Evolutionary conservation across 2,797 vertebrate genomes (phyloP).

Genomic region (Halcyon badia): DNA sequence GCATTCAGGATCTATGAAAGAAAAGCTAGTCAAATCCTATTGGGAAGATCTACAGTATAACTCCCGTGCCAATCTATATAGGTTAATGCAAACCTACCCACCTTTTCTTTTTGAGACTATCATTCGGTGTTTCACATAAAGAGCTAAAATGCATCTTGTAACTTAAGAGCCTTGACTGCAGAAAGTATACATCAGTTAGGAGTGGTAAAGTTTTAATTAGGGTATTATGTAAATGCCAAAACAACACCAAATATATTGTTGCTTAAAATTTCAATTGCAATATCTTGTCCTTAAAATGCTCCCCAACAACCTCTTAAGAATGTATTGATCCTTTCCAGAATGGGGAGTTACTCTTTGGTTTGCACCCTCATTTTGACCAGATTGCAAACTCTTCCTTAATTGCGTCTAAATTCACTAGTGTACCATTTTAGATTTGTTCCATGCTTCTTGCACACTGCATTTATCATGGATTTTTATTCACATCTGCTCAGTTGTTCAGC

Average conservation of each 20-base stretch:
- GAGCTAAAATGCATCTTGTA: background rate
- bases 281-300: background rate
- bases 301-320: background rate
- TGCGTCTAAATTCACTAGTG: slow-evolving; percentile 37
- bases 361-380: slow-evolving; percentile 55
- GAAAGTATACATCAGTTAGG: background rate
- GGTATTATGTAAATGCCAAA: background rate
- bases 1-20: background rate
- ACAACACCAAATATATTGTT: background rate
- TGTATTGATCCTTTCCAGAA: background rate
- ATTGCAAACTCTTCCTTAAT: slow-evolving; percentile 69
- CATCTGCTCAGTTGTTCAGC: slow-evolving; percentile 63
- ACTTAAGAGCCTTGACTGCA: background rate
- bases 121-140: background rate
- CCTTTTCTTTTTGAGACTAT: background rate
- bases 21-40: slow-evolving; percentile 25
- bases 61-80: background rate
- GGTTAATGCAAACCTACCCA: background rate
- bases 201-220: background rate
- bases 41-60: background rate
- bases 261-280: background rate
- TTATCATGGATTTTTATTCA: slow-evolving; percentile 61
- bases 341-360: slow-evolving; percentile 20
- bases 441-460: slow-evolving; percentile 27
- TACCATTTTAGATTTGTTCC: slow-evolving; percentile 32